Evolutionary conservation across 2,113 vertebrate species (phyloP).

Genomic region (Lagenorhynchus albirostris): DNA sequence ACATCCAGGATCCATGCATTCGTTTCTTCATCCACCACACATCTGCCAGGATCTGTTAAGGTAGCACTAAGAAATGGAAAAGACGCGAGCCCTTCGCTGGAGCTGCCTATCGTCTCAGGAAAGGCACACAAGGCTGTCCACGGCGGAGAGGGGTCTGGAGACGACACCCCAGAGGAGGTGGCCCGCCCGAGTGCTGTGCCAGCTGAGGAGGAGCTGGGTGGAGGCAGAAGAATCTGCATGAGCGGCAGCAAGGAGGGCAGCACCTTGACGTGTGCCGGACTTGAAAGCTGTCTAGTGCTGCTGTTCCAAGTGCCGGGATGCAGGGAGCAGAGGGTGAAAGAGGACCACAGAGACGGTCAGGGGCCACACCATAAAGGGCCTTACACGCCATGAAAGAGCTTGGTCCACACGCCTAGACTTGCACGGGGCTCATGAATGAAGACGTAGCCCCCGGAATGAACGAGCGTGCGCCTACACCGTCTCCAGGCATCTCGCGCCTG

Average conservation of each 20-base stretch:
- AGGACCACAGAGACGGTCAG: background rate
- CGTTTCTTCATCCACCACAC: background rate
- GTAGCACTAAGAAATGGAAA: background rate
- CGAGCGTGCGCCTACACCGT: fast-evolving
- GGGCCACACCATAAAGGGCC: background rate
- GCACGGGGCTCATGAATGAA: background rate
- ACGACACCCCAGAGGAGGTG: background rate
- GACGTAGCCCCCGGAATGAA: background rate
- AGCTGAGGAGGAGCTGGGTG: background rate
- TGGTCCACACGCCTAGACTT: background rate
- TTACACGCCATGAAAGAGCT: background rate
- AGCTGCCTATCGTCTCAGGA: background rate
- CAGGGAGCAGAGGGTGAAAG: background rate
- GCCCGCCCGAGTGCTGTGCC: background rate
- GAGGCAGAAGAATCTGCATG: background rate
- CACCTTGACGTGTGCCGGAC: fast-evolving
- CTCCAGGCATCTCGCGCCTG: background rate
- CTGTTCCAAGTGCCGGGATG: background rate
- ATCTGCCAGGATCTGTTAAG: background rate
- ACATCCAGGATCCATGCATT: background rate
- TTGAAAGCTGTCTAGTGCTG: background rate
- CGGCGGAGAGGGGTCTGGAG: background rate
- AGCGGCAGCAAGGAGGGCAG: background rate
- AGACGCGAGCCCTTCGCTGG: background rate
- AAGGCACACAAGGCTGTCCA: background rate